A percentile compares a stretch with the other conserved stretches of the same genome.
phyloP scores from a whole-genome alignment of 1,140 invertebrate species.

The Halyomorpha halys region DNA sequence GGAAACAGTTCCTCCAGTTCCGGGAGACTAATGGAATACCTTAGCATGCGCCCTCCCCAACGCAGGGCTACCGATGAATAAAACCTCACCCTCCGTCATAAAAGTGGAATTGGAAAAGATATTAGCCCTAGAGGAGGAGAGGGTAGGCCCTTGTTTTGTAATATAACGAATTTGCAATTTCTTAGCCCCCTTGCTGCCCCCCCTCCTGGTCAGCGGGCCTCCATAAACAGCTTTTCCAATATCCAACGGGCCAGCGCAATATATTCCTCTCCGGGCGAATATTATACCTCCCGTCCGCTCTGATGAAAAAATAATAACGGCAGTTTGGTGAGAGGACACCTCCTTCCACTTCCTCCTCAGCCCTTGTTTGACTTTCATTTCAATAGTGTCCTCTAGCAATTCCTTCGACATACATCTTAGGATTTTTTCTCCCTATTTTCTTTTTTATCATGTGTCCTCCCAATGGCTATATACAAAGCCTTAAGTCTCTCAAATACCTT shows the following conservation, averaged over 20 bases:
- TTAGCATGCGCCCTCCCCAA: neutral
- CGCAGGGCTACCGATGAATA: neutral
- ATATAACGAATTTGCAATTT: slow-evolving; percentile 19
- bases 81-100: slow-evolving; percentile 18
- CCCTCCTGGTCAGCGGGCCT: neutral
- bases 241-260: slow-evolving; percentile 1
- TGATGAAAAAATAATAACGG: slow-evolving; percentile 27
- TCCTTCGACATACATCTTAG: neutral
- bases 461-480: no score
- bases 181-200: neutral
- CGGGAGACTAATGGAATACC: slow-evolving; percentile 6
- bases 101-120: slow-evolving; percentile 19
- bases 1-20: neutral
- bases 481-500: no score
- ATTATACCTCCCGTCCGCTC: neutral
- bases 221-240: slow-evolving; percentile 18
- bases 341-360: neutral
- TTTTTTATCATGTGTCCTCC: no score
- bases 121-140: neutral
- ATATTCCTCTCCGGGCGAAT: neutral
- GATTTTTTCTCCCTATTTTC: neutral
- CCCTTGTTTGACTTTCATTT: slow-evolving; percentile 15
- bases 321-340: slow-evolving; percentile 24
- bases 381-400: slow-evolving; percentile 17
- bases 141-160: slow-evolving; percentile 15